Evolutionary conservation across 1,140 invertebrate species (phyloP).

Genomic region (Aplysia californica): DNA sequence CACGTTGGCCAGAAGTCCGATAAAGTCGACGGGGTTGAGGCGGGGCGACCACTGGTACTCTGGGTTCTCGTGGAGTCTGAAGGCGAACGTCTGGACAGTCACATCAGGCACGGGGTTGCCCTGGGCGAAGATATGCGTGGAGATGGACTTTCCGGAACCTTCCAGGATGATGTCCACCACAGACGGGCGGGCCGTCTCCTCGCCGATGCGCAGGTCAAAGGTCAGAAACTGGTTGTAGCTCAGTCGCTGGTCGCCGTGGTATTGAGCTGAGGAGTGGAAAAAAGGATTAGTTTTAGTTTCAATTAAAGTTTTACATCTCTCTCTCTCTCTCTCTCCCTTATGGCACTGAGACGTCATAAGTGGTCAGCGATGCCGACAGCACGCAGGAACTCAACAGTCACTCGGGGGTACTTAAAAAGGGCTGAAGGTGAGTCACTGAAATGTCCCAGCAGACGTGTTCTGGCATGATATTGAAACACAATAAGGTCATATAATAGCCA

Average conservation of each 20-base stretch:
- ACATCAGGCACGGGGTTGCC: constrained; percentile 84
- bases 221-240: constrained; percentile 95
- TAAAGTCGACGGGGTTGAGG: constrained; percentile 86
- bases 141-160: constrained; percentile 78
- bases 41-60: constrained; percentile 93
- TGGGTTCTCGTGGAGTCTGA: constrained; percentile 86
- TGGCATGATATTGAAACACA: too few species aligned
- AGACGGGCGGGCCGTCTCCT: constrained; percentile 75
- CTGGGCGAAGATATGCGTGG: constrained; percentile 92
- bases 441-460: too few species aligned
- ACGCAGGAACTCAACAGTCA: not conserved
- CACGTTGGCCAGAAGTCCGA: constrained; percentile 91
- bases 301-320: not conserved
- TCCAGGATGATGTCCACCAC: constrained; percentile 90
- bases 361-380: not conserved
- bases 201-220: constrained; percentile 88
- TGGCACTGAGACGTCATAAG: not conserved
- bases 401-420: not conserved
- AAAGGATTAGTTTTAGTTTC: not conserved
- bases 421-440: too few species aligned
- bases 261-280: constrained; percentile 75
- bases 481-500: too few species aligned
- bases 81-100: constrained; percentile 70
- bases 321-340: not conserved
- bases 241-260: constrained; percentile 91